Evolutionary conservation across 1,140 invertebrate genomes (phyloP).

Genomic region (Lepidurus couesii): DNA sequence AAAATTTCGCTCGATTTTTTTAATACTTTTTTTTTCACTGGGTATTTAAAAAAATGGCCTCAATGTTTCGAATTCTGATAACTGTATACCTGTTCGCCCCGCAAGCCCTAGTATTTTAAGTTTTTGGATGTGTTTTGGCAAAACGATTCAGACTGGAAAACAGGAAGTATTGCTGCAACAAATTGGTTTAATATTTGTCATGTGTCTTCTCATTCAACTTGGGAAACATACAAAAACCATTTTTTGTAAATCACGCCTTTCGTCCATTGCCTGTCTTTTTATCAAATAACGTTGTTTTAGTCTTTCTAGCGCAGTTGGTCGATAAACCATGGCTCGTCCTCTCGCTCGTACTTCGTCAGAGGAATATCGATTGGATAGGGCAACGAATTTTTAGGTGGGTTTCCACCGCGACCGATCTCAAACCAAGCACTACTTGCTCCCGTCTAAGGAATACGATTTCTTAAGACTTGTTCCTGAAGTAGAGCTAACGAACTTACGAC

Average conservation of each 20-base stretch:
- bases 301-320: conserved; percentile 35
- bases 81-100: conserved; percentile 20
- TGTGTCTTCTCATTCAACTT: conserved; percentile 4
- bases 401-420: conserved; percentile 16
- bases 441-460: conserved; percentile 23
- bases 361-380: conserved; percentile 75
- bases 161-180: conserved; percentile 21
- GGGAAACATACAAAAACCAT: conserved; percentile 16
- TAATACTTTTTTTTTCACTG: neutral
- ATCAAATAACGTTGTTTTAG: neutral
- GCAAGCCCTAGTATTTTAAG: conserved; percentile 22
- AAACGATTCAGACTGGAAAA: conserved; percentile 19
- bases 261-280: neutral
- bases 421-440: neutral
- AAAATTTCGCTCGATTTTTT: conserved; percentile 6
- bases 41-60: neutral
- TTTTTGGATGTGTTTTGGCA: conserved; percentile 16
- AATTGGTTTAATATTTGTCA: conserved; percentile 22
- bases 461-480: neutral
- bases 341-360: conserved; percentile 54
- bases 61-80: conserved; percentile 7
- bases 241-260: neutral
- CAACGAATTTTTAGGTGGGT: conserved; percentile 45
- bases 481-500: conserved; percentile 56
- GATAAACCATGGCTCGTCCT: conserved; percentile 56